phyloP scores from a whole-genome alignment of 2,797 vertebrate species.

The Podarcis lilfordi region DNA sequence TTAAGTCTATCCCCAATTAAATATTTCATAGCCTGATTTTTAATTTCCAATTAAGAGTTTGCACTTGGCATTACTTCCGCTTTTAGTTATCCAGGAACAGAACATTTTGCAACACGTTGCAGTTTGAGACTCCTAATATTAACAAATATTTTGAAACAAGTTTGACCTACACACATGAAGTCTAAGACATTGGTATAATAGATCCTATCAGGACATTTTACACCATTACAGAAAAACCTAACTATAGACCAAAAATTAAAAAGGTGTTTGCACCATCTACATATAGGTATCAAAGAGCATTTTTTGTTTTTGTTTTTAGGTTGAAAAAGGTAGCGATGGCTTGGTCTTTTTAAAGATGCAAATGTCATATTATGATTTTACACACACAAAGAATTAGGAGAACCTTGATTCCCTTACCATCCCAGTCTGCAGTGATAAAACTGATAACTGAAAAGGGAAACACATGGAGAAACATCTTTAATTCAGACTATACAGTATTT shows the following conservation, averaged over 20 bases:
- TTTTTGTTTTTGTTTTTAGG: neutral
- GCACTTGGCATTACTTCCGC: neutral
- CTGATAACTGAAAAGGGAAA: constrained; percentile 60
- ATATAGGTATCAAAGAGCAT: constrained; percentile 39
- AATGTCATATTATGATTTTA: constrained; percentile 50
- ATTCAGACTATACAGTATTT: constrained; percentile 55
- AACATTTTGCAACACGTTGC: constrained; percentile 15
- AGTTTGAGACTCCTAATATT: constrained; percentile 14
- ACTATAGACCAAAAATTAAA: constrained; percentile 53
- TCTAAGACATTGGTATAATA: constrained; percentile 21
- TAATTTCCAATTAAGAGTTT: constrained; percentile 24
- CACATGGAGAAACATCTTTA: constrained; percentile 44
- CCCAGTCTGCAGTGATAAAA: constrained; percentile 48
- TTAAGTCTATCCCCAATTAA: constrained; percentile 12
- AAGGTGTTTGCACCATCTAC: constrained; percentile 54
- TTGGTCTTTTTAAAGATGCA: constrained; percentile 35
- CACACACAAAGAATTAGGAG: constrained; percentile 59
- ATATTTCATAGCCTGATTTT: constrained; percentile 25
- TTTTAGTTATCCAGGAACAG: constrained; percentile 20
- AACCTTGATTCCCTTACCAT: constrained; percentile 55
- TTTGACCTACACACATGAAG: constrained; percentile 24
- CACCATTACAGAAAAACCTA: constrained; percentile 55
- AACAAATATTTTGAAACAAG: constrained; percentile 24
- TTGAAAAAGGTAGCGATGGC: neutral
- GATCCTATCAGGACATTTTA: constrained; percentile 39